phyloP scores from a whole-genome alignment of 2,113 vertebrate species.

The Mesitornis unicolor region DNA sequence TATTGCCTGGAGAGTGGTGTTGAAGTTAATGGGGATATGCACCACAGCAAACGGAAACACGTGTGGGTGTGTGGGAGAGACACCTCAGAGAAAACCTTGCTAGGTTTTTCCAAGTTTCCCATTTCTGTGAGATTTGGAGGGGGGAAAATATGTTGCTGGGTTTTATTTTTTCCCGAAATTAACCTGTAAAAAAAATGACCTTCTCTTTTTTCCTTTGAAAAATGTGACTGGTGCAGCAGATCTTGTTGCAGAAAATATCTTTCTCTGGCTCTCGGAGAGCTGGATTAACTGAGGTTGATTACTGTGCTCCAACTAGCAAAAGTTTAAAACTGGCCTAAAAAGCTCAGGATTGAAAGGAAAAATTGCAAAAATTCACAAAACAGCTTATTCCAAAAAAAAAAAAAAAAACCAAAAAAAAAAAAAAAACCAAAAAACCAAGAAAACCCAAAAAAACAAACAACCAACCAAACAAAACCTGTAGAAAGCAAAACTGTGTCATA shows the following conservation, averaged over 20 bases:
- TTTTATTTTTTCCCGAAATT: background rate
- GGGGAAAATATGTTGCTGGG: background rate
- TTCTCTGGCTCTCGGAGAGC: background rate
- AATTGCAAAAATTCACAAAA: background rate
- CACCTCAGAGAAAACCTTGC: background rate
- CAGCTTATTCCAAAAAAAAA: background rate
- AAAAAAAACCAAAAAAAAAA: no score
- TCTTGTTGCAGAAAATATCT: background rate
- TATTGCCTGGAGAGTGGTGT: background rate
- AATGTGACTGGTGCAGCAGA: background rate
- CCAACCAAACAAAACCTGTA: background rate
- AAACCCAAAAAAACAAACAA: no score
- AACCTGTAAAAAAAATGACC: background rate
- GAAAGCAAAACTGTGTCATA: background rate
- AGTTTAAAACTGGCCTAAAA: background rate
- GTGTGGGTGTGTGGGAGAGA: background rate
- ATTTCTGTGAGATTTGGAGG: background rate
- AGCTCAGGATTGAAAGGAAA: background rate
- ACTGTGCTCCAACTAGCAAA: background rate
- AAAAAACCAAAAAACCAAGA: no score
- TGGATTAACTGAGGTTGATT: background rate
- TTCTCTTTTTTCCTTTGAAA: constrained; percentile 17
- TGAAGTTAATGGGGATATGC: background rate
- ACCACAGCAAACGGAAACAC: background rate
- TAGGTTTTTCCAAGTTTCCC: background rate